Evolutionary conservation across 1,140 invertebrate genomes (phyloP).

Genomic region (Epicauta chinensis): DNA sequence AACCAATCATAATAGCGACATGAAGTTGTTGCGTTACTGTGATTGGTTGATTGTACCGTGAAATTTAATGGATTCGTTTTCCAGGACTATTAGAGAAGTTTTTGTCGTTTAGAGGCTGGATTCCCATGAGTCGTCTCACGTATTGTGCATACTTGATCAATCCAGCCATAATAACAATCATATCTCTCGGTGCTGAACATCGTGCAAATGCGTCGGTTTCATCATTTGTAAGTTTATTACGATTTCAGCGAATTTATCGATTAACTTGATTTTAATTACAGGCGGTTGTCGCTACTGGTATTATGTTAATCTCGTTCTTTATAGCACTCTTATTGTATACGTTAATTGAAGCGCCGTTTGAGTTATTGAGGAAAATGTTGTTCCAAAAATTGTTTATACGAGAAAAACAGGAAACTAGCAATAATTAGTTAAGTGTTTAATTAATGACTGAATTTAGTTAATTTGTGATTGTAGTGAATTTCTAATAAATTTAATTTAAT

Average conservation of each 20-base stretch:
- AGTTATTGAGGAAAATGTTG: slow-evolving; percentile 27
- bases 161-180: slow-evolving; percentile 39
- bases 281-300: slow-evolving; percentile 21
- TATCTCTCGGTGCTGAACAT: slow-evolving; percentile 22
- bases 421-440: too few relatives aligned
- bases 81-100: slow-evolving; percentile 40
- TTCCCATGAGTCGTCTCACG: slow-evolving; percentile 47
- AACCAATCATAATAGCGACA: neutral
- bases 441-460: too few relatives aligned
- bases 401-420: too few relatives aligned
- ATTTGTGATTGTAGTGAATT: too few relatives aligned
- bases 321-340: slow-evolving; percentile 23
- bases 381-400: neutral
- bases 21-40: neutral
- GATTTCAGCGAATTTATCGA: neutral
- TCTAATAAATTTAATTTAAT: too few relatives aligned
- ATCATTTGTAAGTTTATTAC: slow-evolving; percentile 24
- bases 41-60: neutral
- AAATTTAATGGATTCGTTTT: slow-evolving; percentile 5
- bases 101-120: slow-evolving; percentile 43
- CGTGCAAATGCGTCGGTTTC: slow-evolving; percentile 19
- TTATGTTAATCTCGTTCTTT: slow-evolving; percentile 18
- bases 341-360: slow-evolving; percentile 34
- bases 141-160: slow-evolving; percentile 49
- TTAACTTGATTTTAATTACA: slow-evolving; percentile 17